A percentile compares a stretch with the other conserved stretches of the same genome.
These are phyloP conservation scores for Copidosoma aretas DNA, from an alignment of 2,888 invertebrate species.

Conservation along the genomic window DNA sequence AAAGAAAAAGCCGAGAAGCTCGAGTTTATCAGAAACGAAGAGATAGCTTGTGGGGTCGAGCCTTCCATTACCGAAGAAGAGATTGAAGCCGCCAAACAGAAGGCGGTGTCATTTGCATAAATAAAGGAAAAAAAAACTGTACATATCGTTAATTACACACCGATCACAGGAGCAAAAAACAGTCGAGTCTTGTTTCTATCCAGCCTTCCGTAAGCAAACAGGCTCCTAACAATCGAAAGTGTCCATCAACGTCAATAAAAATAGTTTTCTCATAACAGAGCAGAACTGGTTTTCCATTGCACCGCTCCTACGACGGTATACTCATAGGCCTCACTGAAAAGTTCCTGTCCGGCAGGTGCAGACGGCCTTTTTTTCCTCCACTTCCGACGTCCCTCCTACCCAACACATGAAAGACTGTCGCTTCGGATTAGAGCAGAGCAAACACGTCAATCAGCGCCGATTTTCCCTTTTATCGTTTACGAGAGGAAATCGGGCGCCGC, in stretches of 20 bases:
- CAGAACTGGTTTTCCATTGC: constrained; percentile 22
- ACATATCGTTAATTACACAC: neutral
- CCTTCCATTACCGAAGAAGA: constrained; percentile 74
- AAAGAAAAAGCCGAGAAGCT: constrained; percentile 76
- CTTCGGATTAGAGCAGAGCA: neutral
- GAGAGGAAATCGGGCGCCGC: no score
- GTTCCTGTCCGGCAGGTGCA: constrained; percentile 23
- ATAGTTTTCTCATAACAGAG: constrained; percentile 13
- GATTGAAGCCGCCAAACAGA: constrained; percentile 68
- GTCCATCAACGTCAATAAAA: constrained; percentile 13
- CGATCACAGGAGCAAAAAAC: neutral
- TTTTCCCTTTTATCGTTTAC: constrained; percentile 10
- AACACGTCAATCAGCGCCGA: neutral
- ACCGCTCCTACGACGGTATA: constrained; percentile 14
- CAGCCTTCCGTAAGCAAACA: neutral
- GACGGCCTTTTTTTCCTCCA: constrained; percentile 1
- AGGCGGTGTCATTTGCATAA: constrained; percentile 64
- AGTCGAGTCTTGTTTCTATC: neutral
- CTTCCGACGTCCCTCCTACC: constrained; percentile 1
- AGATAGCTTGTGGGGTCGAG: constrained; percentile 70
- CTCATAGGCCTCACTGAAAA: constrained; percentile 19
- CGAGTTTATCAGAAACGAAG: constrained; percentile 77
- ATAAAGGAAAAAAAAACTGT: neutral
- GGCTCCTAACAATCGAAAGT: constrained; percentile 12
- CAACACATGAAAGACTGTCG: neutral